Percentiles rank a stretch among this genome's conserved stretches.
Conservation (phyloP, 2,797 vertebrate genomes). For the Dromococcyx pavoninus region DNA sequence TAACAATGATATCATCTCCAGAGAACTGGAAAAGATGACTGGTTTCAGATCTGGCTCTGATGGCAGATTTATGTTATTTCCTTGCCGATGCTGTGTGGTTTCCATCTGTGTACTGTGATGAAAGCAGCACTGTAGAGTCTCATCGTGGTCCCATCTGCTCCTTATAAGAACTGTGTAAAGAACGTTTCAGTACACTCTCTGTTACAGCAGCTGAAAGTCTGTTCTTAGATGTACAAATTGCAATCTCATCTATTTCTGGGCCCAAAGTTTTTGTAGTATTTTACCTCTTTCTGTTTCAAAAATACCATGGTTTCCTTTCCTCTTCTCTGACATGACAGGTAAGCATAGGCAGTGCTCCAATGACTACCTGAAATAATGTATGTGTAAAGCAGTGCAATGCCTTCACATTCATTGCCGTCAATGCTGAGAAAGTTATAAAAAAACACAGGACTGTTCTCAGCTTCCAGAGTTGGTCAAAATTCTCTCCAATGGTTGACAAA, state of each 20-base stretch:
- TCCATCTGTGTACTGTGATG: not conserved
- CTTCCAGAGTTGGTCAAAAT: not conserved
- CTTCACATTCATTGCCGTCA: not conserved
- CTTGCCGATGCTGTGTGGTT: not conserved
- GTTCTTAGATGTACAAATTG: not conserved
- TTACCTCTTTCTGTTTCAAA: not conserved
- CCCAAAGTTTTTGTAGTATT: not conserved
- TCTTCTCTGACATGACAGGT: not conserved
- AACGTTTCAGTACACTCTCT: not conserved
- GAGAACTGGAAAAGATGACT: not conserved
- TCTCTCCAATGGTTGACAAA: conserved; percentile 4
- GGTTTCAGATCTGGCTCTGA: not conserved
- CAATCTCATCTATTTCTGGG: not conserved
- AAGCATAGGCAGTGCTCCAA: not conserved
- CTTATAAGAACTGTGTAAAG: not conserved
- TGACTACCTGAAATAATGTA: not conserved
- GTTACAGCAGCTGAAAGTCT: not conserved
- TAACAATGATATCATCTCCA: not conserved
- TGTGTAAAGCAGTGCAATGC: not conserved
- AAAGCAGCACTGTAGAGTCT: not conserved
- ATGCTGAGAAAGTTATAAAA: not conserved
- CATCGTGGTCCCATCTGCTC: not conserved
- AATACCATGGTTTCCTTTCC: not conserved
- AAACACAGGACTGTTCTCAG: not conserved
- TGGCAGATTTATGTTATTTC: not conserved